Conservation (phyloP, 2,113 vertebrate genomes). For the Phodopus roborovskii region DNA sequence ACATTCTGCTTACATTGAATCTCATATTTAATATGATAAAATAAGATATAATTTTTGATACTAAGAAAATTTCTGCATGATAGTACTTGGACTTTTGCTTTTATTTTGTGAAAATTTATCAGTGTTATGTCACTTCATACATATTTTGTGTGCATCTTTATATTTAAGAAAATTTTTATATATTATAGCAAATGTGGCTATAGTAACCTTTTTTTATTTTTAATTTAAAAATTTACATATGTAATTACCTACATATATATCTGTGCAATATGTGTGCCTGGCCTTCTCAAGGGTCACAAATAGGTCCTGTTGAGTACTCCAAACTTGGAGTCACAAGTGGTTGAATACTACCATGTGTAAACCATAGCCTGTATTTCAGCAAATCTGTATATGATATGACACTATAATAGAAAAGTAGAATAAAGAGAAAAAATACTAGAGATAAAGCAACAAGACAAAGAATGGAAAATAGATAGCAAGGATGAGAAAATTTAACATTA, state of each 20-base stretch:
- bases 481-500: slow-evolving; percentile 16
- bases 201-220: background rate
- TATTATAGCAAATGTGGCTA: background rate
- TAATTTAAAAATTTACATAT: background rate
- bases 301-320: background rate
- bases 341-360: background rate
- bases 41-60: background rate
- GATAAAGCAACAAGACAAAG: background rate
- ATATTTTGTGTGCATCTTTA: slow-evolving; percentile 24
- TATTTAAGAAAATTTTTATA: slow-evolving; percentile 17
- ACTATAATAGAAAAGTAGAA: background rate
- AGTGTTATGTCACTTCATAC: background rate
- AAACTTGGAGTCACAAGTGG: background rate
- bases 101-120: slow-evolving; percentile 30
- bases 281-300: background rate
- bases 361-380: background rate
- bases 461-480: background rate
- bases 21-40: background rate
- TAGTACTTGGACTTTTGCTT: background rate
- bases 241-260: background rate
- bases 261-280: background rate
- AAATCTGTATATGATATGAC: background rate
- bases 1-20: too few species aligned
- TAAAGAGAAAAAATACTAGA: too few species aligned
- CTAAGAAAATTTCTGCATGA: background rate